Base-by-base conservation (phyloP, 2,797 vertebrate genomes). In the Neosilurus mollespiculum region DNA sequence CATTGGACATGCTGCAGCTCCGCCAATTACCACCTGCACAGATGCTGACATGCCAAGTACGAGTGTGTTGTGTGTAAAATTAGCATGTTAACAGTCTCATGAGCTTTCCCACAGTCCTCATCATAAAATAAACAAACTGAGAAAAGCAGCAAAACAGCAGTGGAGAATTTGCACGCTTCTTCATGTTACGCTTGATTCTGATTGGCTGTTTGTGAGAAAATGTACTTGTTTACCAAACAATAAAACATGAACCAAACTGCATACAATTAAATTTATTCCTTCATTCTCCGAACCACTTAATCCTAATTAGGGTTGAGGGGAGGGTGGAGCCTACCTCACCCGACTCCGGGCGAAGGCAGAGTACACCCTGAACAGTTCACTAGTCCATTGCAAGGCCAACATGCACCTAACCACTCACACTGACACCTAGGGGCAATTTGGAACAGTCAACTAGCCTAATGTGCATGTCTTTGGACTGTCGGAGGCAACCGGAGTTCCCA, bases 71-170 rank as follows among this genome's bases (percentile, higher is more conserved):
- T 73, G 72, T 77, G 54, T 9, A 56, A 66, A 16, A 78, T 78
- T 62, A 56, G 51, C 51, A 12, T 67, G 30, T 62, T 78, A 85
- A 56, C n/a, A 43, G 84, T 73, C 51, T 8, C 58, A 65, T 84
- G 84, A 85, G 86, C 86, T 80, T 69, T 72, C 24, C 84, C 37
- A 22, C 76, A 64, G 82, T 87, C 14, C 83, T 88, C 84, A 85
- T 80, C 81, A 49, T 34, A n/a, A 69, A 26, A 30, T 73, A 88
- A 82, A 76, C 89, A 78, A 10, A 87, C 59, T 81, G 86, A 26
- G 82, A 83, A 69, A 24, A 16, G 61, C 58, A 49, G 34, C 11
- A 37, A 76, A 34, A 59, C 54, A 15, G 61, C n/a, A 2, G 7
- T 53, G 76, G 18, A 49, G 76, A 10, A 24, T 62, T 18, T 49